Evolutionary conservation across 2,888 invertebrate species (phyloP).

Genomic region (Epirrita christyi): DNA sequence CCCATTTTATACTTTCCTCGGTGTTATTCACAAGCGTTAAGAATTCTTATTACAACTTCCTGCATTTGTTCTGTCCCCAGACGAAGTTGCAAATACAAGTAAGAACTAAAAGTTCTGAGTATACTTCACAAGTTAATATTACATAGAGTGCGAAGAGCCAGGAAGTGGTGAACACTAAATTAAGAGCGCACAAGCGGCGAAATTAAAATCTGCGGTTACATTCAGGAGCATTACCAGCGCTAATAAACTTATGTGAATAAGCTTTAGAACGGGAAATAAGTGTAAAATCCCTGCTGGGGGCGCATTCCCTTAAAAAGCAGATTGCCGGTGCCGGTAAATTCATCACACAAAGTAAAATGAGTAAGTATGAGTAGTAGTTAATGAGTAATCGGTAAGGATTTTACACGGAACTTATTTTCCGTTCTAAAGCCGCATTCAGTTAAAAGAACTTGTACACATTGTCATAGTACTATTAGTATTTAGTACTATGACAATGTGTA

Average conservation of each 20-base stretch:
- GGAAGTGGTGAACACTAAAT: constrained; percentile 59
- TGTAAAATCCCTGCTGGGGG: constrained; percentile 22
- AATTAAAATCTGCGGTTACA: constrained; percentile 71
- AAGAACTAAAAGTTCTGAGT: constrained; percentile 28
- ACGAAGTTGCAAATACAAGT: constrained; percentile 26
- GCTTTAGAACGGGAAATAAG: constrained; percentile 40
- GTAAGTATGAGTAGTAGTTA: too few species aligned
- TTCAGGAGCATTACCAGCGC: constrained; percentile 52
- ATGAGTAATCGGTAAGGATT: constrained; percentile 16
- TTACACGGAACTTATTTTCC: constrained; percentile 9
- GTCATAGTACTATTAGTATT: too few species aligned
- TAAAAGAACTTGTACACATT: too few species aligned
- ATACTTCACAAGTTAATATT: constrained; percentile 32
- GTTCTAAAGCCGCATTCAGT: not conserved
- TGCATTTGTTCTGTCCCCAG: constrained; percentile 17
- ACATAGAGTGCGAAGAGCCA: constrained; percentile 32
- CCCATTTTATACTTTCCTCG: not conserved
- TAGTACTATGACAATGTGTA: too few species aligned
- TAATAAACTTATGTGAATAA: constrained; percentile 66
- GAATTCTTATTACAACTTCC: constrained; percentile 27
- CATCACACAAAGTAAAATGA: too few species aligned
- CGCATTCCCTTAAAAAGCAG: not conserved
- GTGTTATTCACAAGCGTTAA: constrained; percentile 7
- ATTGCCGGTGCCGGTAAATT: too few species aligned
- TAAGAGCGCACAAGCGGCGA: constrained; percentile 60